phyloP scores from a whole-genome alignment of 2,113 vertebrate species.

The Albula goreensis region DNA sequence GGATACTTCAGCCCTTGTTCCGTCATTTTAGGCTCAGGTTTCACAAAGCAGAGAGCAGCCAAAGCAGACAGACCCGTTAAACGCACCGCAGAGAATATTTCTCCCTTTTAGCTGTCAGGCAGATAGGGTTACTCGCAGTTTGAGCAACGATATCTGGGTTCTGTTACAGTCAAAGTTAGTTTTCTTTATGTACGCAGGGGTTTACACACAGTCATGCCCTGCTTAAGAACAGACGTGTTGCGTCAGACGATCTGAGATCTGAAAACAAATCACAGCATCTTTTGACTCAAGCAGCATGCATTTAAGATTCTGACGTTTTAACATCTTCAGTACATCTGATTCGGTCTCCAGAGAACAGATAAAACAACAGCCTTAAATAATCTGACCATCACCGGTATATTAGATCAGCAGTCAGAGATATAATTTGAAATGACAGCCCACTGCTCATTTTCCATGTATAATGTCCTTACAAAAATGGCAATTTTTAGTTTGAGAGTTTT shows the following conservation, averaged over 20 bases:
- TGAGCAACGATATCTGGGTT: neutral
- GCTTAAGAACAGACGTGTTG: neutral
- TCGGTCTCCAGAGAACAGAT: neutral
- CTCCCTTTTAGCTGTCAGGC: conserved; percentile 2
- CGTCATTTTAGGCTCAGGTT: conserved; percentile 37
- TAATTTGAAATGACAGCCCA: conserved; percentile 25
- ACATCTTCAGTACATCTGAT: neutral
- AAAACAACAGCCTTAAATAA: conserved; percentile 14
- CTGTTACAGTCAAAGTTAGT: neutral
- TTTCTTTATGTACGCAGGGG: neutral
- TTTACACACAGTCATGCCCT: neutral
- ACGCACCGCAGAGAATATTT: neutral
- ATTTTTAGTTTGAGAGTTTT: conserved; percentile 41
- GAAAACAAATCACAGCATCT: neutral
- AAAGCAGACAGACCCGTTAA: neutral
- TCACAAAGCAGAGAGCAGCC: conserved; percentile 30
- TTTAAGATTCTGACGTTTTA: neutral
- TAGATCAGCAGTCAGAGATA: conserved; percentile 15
- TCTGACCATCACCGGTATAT: conserved; percentile 26
- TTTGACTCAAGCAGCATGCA: neutral
- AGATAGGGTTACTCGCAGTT: neutral
- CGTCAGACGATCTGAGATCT: neutral
- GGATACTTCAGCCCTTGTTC: neutral
- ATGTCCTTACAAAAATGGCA: conserved; percentile 42
- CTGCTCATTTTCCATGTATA: conserved; percentile 53